Evolutionary conservation across 2,113 vertebrate genomes (phyloP).

Genomic region (Polypterus senegalus): DNA sequence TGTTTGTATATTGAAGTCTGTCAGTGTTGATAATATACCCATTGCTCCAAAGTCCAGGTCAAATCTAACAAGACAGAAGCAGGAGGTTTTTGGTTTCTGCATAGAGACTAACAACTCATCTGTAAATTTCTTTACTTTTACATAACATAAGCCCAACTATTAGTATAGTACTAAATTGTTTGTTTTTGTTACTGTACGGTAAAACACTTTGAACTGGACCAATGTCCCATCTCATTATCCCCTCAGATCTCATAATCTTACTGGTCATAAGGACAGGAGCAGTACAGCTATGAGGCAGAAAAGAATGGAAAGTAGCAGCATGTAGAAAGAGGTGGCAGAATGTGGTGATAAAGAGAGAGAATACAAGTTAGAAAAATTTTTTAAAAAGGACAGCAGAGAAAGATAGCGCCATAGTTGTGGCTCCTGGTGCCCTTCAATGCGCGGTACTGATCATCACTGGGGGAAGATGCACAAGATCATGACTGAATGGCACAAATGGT

Average conservation of each 20-base stretch:
- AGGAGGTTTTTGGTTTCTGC: too few relatives aligned
- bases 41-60: too few relatives aligned
- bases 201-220: too few relatives aligned
- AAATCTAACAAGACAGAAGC: too few relatives aligned
- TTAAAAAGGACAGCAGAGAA: constrained; percentile 9
- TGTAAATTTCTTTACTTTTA: too few relatives aligned
- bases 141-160: too few relatives aligned
- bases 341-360: constrained; percentile 7
- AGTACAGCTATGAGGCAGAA: not conserved
- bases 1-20: too few relatives aligned
- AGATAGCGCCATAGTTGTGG: constrained; percentile 30
- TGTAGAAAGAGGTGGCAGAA: not conserved
- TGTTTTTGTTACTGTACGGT: too few relatives aligned
- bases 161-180: too few relatives aligned
- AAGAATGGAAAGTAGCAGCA: not conserved
- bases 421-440: constrained; percentile 52
- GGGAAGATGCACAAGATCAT: constrained; percentile 11
- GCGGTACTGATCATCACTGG: constrained; percentile 61
- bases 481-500: too few relatives aligned
- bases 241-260: constrained; percentile 62
- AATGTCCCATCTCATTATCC: constrained; percentile 16
- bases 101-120: too few relatives aligned
- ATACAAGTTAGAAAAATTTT: not conserved
- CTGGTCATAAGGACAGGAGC: constrained; percentile 37
- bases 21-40: too few relatives aligned